A percentile compares a stretch with the other conserved stretches of the same genome.
phyloP scores from a whole-genome alignment of 2,888 invertebrate genomes.

The Watsonalla cultraria region DNA sequence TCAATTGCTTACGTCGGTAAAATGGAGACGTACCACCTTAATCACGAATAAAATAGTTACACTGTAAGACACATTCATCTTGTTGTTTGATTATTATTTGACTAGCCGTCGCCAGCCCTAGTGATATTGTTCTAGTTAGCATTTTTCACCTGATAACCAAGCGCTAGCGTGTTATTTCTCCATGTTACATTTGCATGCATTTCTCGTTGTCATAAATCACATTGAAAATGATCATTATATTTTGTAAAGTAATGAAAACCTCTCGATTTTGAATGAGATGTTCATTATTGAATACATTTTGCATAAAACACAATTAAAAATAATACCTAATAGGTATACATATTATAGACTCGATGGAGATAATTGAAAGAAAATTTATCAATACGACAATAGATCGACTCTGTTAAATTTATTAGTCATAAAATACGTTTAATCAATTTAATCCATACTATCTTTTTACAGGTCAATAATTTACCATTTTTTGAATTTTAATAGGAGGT shows the following conservation, averaged over 20 bases:
- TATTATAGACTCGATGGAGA: too few species aligned
- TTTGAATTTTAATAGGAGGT: too few species aligned
- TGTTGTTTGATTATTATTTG: neutral
- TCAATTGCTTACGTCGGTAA: too few species aligned
- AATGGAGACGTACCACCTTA: too few species aligned
- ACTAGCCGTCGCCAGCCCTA: neutral
- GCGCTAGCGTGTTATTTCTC: slow-evolving; percentile 4
- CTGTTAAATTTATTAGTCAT: too few species aligned
- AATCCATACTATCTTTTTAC: too few species aligned
- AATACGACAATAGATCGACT: too few species aligned
- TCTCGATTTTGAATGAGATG: neutral
- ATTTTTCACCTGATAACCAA: neutral
- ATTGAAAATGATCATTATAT: slow-evolving; percentile 5
- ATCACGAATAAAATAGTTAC: neutral
- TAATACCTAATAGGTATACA: too few species aligned
- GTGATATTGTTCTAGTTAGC: neutral
- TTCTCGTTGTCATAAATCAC: slow-evolving; percentile 5
- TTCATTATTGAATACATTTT: neutral
- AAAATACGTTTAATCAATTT: too few species aligned
- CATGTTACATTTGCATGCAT: slow-evolving; percentile 6
- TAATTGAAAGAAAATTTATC: too few species aligned
- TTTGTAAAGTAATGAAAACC: neutral
- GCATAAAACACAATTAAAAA: too few species aligned
- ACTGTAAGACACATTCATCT: neutral
- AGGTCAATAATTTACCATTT: too few species aligned